Base-by-base conservation (phyloP, 2,797 vertebrate species). In the Malurus leucopterus region DNA sequence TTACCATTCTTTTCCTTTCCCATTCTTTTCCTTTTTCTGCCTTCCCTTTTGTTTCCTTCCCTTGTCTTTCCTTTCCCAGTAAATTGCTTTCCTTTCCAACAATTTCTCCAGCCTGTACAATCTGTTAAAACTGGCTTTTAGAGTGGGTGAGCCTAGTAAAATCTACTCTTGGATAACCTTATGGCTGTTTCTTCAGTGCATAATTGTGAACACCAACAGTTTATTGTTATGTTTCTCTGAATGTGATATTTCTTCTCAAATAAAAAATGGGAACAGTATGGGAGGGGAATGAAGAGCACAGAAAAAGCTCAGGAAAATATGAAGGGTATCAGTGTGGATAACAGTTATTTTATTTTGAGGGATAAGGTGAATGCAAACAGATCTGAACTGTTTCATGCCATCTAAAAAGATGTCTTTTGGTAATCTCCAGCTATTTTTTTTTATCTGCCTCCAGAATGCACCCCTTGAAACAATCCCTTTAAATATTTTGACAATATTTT, bases 401-500 rank as follows among this genome's bases (percentile, higher is more conserved):
- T 64, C 16, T 46, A 36, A 50, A 50, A 62, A 40, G 2, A 12
- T 8, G 10, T 8, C 0, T 55, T 57, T 83, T 73, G 86, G 20
- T 70, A 89, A 87, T n/a, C 63, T 88, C 26, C 75, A 94, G 24
- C 2, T 19, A 43, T 32, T 88, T 91, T 88, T 91, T 84, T 54
- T 46, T 15, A 62, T n/a, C 23, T 86, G 24, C 32, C 15, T 57
- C 36, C 13, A 44, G 34, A 93, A 80, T 67, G 3, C 23, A 85
- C 11, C 22, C 81, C 65, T 93, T 78, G 47, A 92, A 95, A 87
- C 19, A 74, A 80, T 26, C 59, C 6, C 38, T 91, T 75, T 82
- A 70, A 90, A 89, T 29, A 84, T 87, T 55, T 83, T 15, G 51
- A 34, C 30, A 87, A 32, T 55, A 51, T 47, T 71, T 21, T 44